Evolutionary conservation across 2,888 invertebrate species (phyloP), one percentile per base, ranked within the genome.

Genomic region (Hirtodrosophila alboralis): DNA sequence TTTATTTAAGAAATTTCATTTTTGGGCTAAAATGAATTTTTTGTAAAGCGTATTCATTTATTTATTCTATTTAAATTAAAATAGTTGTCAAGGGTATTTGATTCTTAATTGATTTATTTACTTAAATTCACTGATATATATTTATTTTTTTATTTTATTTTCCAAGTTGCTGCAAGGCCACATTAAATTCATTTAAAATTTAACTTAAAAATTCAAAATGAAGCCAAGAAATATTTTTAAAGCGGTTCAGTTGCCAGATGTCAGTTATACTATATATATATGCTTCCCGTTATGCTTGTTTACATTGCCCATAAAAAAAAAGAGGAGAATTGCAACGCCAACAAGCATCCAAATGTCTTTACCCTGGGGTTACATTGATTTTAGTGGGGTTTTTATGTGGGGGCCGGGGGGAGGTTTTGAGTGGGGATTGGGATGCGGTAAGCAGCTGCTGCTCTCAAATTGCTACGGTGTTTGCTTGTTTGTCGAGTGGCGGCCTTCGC

Each of bases 271-370:
- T n/a, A n/a, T n/a, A n/a, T n/a, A n/a, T n/a, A 10, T 10, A 13
- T 28, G 10, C 8, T 10, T 10, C 13, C 18, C 9, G 58, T 30
- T 43, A 54, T 38, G 47, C 47, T 37, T 52, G 52, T 53, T 63
- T 61, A 37, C 31, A 37, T 27, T n/a, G 16, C 27, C 54, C 5
- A 33, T 47, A 27, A 33, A 45, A 43, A 26, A 8, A 23, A 41
- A 38, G 58, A 28, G 10, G 28, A 33, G 27, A 44, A 48, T 38
- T 43, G 37, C 47, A 34, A 53, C 33, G 33, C 28, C 41, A 53
- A 47, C 61, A 52, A 40, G 23, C 38, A 36, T 1, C 21, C 12
- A n/a, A 51, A 43, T 37, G 30, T 14, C 9, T 33, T 28, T 7
- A 8, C 8, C 10, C 4, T 12, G 13, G 7, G n/a, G 26, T 26